phyloP scores from a whole-genome alignment of 2,113 vertebrate species.

The Pterophyllum scalare region DNA sequence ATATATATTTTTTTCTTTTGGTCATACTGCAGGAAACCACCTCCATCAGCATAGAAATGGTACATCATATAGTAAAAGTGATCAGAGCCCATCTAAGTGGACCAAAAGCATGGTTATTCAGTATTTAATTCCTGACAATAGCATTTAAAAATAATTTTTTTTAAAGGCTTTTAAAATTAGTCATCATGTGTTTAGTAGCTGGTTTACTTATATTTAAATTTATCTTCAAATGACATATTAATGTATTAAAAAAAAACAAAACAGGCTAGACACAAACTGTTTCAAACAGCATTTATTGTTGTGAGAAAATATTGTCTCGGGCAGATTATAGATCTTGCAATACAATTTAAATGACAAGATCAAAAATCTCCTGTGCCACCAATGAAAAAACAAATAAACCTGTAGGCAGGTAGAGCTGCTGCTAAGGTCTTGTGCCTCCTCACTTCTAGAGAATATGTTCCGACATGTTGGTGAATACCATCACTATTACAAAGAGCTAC shows the following conservation, averaged over 20 bases:
- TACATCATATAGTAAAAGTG: too few relatives aligned
- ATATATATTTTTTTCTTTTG: too few relatives aligned
- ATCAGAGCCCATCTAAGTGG: too few relatives aligned
- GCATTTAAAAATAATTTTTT: too few relatives aligned
- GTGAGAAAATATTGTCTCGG: constrained; percentile 79
- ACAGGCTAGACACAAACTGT: constrained; percentile 27
- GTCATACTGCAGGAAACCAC: too few relatives aligned
- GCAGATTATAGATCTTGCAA: constrained; percentile 70
- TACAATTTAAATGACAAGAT: constrained; percentile 70
- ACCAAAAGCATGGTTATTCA: too few relatives aligned
- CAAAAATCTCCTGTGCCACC: constrained; percentile 59
- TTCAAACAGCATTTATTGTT: constrained; percentile 80
- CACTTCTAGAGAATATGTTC: constrained; percentile 58
- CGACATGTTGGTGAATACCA: constrained; percentile 65
- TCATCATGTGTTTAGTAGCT: not conserved
- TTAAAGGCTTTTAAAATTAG: too few relatives aligned
- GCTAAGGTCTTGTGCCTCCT: constrained; percentile 49
- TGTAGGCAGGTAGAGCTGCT: constrained; percentile 35
- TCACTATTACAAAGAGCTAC: constrained; percentile 78
- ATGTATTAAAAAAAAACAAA: not conserved
- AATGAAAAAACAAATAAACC: constrained; percentile 12
- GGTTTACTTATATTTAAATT: not conserved
- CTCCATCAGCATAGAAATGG: too few relatives aligned
- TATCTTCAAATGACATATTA: not conserved
- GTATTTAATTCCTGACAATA: too few relatives aligned